Evolutionary conservation across 2,888 invertebrate genomes (phyloP), one percentile per base, ranked within the genome.

Genomic region (Graphium colonna): DNA sequence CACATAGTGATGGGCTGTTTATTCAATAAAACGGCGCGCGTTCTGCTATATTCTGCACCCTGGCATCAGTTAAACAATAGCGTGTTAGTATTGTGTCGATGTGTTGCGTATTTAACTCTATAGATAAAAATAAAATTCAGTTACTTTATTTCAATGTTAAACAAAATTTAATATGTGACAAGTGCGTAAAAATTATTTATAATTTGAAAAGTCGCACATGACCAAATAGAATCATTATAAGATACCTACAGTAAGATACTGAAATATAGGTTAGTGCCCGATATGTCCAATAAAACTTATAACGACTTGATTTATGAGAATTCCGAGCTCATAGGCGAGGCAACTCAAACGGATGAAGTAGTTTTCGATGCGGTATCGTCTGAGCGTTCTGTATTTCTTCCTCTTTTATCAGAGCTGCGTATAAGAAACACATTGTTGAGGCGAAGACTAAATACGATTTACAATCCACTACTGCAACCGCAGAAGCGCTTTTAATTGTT

Each of bases 391-490:
- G 90, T 92, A 46, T 90, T 94, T 1, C 92, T 94, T 47, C 89
- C 90, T 0, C 75, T 91, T 4, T 82, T 95, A 0, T 92, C 93
- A 13, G 93, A 93, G 54, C 83, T 98, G 47, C 96, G 97, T 73
- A 89, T 96, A 1, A 93, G 95, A 65, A 98, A 98, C 71, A 94
- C 97, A 3, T 85, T 94, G 17, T 91, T 95, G 0, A 91, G 95
- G 16, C 93, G 95, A 60, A 92, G 92, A 64, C 75, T 98, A 28
- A 94, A 96, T 67, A 89, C 93, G 52, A 95, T 96, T 56, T 96
- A 97, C 66, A 98, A 98, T 68, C 97, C 97, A 85, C 91, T 97
- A 65, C 90, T 97, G 36, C 98, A 98, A 75, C 98, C 98, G 0
- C 98, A 98, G 76, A 98, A 98, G 76, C 90, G 97, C 26, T 75